Evolutionary conservation across 2,113 vertebrate species (phyloP).

Genomic region (Pluvialis apricaria): DNA sequence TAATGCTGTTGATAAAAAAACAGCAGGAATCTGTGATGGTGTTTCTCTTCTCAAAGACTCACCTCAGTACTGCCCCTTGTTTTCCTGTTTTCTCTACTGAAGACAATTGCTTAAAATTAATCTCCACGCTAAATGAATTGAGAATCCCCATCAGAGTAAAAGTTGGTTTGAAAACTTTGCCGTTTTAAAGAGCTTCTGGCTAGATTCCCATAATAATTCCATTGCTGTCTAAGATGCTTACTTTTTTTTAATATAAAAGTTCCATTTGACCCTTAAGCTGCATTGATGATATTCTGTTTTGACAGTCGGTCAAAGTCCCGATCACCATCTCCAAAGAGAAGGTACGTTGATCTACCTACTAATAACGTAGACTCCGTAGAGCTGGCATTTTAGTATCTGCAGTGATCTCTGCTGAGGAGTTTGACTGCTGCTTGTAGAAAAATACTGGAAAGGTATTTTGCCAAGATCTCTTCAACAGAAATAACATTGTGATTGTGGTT

Average conservation of each 20-base stretch:
- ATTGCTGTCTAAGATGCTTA: background rate
- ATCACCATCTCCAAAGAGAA: slow-evolving; percentile 84
- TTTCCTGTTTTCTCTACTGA: background rate
- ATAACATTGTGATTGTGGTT: background rate
- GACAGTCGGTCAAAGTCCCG: slow-evolving; percentile 82
- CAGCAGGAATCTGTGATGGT: background rate
- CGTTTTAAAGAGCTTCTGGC: background rate
- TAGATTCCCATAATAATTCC: background rate
- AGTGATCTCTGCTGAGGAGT: background rate
- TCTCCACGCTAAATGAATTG: background rate
- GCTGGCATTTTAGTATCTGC: background rate
- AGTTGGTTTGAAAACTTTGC: background rate
- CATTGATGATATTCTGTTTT: slow-evolving; percentile 63
- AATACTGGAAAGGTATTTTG: background rate
- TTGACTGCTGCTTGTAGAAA: background rate
- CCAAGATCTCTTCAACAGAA: background rate
- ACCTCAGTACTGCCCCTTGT: background rate
- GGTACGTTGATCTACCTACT: slow-evolving; percentile 69
- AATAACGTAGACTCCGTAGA: background rate
- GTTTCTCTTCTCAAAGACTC: background rate
- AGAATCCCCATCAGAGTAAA: background rate
- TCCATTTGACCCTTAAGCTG: background rate
- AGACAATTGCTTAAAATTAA: background rate
- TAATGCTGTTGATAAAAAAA: background rate
- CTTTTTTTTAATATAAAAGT: background rate